Conservation (phyloP, 1,140 invertebrate genomes). For the Cyrtorhinus lividipennis region DNA sequence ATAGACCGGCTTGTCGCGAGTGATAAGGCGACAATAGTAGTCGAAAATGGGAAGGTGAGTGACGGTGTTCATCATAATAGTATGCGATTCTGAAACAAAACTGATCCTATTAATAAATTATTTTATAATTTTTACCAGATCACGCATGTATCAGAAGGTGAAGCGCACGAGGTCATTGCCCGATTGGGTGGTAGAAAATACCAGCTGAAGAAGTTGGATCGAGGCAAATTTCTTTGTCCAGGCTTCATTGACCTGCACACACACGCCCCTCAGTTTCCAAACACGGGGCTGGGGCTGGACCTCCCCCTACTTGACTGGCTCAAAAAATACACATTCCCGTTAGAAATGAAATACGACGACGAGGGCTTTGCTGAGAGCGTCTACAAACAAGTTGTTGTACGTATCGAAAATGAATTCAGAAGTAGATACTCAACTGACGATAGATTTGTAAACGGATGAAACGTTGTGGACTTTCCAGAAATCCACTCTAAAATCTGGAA, state of each 20-base stretch:
- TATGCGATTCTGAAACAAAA: background rate
- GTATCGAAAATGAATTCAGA: slow-evolving; percentile 23
- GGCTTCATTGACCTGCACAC: slow-evolving; percentile 81
- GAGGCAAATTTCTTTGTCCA: slow-evolving; percentile 33
- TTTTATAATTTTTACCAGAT: background rate
- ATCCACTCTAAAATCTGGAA: slow-evolving; percentile 47
- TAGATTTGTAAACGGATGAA: background rate
- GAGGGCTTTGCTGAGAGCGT: slow-evolving; percentile 49
- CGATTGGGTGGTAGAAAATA: background rate
- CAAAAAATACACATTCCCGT: slow-evolving; percentile 69
- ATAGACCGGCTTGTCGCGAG: background rate
- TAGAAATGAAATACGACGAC: slow-evolving; percentile 59
- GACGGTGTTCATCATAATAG: background rate
- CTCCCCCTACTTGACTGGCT: slow-evolving; percentile 69
- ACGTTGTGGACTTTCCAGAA: slow-evolving; percentile 16
- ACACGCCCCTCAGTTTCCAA: slow-evolving; percentile 76
- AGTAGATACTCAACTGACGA: background rate
- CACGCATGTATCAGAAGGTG: background rate
- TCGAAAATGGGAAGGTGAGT: slow-evolving; percentile 17
- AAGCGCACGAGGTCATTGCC: background rate
- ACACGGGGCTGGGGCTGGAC: slow-evolving; percentile 66
- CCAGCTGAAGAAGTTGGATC: slow-evolving; percentile 1
- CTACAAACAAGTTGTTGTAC: slow-evolving; percentile 66
- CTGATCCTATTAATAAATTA: background rate
- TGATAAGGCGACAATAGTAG: slow-evolving; percentile 2